Conservation (phyloP, 37 sponge, comb jelly and placozoan species). For the Petrosia ficiformis region DNA sequence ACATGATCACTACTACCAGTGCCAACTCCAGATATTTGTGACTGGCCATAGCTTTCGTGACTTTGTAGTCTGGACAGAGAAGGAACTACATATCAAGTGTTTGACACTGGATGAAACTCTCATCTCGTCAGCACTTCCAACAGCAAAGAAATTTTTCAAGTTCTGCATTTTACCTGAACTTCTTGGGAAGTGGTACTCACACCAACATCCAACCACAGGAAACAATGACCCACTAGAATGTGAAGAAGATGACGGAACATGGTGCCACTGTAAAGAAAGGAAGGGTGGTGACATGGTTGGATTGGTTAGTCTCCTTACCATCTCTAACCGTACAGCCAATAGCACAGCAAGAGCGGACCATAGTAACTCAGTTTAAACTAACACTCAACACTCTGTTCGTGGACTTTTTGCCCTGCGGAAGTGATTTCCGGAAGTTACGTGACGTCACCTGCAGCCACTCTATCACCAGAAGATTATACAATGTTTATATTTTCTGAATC, state of each 20-base stretch:
- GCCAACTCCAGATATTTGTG: constrained; percentile 27
- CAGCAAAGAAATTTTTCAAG: constrained; percentile 5
- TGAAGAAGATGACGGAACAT: constrained; percentile 31
- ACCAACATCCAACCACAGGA: background rate
- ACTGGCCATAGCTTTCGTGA: constrained; percentile 16
- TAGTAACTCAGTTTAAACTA: too few species aligned
- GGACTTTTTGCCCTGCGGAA: too few species aligned
- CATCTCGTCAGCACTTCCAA: background rate
- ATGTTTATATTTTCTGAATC: too few species aligned
- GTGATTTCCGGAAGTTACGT: too few species aligned
- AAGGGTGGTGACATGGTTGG: constrained; percentile 42
- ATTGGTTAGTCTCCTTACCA: too few species aligned
- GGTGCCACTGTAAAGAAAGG: constrained; percentile 28
- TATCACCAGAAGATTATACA: too few species aligned
- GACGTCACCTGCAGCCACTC: too few species aligned
- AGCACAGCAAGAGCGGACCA: too few species aligned
- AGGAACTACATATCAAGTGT: constrained; percentile 30
- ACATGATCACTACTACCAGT: constrained; percentile 33
- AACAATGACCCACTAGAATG: background rate
- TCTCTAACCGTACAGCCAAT: too few species aligned
- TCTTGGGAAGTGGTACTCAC: constrained; percentile 39
- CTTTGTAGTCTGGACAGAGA: constrained; percentile 35
- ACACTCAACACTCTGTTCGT: too few species aligned
- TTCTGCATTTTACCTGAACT: too few species aligned
- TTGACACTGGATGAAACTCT: constrained; percentile 10